These are phyloP conservation scores for Parelbella ahira DNA, from an alignment of 2,888 invertebrate species.

Conservation along the genomic window DNA sequence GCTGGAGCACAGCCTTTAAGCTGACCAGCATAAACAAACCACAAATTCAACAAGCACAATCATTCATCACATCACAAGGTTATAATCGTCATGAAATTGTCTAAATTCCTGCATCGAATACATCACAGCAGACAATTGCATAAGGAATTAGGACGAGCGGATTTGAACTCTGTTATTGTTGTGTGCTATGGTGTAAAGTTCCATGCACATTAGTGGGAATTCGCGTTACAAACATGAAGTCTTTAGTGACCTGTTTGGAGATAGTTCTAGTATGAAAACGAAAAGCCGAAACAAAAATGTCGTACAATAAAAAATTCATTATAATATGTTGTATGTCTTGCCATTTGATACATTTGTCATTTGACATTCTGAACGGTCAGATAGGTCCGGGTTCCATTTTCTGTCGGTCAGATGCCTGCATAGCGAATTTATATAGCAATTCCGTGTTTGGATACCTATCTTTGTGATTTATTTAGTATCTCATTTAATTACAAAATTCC, in stretches of 20 bases:
- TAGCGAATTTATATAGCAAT: too few species aligned
- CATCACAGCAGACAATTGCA: slow-evolving; percentile 27
- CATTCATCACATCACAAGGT: slow-evolving; percentile 30
- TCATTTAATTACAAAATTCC: too few species aligned
- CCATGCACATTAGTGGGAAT: not conserved
- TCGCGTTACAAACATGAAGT: not conserved
- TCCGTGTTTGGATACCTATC: too few species aligned
- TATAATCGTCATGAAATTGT: slow-evolving; percentile 37
- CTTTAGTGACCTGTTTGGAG: not conserved
- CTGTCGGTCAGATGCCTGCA: too few species aligned
- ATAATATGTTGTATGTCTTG: too few species aligned
- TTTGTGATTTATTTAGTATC: too few species aligned
- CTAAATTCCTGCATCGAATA: slow-evolving; percentile 36
- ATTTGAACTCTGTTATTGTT: slow-evolving; percentile 7
- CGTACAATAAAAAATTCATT: too few species aligned
- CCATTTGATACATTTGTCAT: too few species aligned
- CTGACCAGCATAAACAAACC: slow-evolving; percentile 24
- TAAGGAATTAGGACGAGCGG: slow-evolving; percentile 5
- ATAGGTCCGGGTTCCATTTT: too few species aligned
- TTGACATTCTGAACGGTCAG: too few species aligned
- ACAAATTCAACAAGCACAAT: slow-evolving; percentile 17
- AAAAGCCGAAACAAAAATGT: too few species aligned
- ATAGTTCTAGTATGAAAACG: too few species aligned
- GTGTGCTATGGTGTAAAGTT: not conserved
- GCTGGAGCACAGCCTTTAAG: slow-evolving; percentile 4